These are phyloP conservation scores for Plodia interpunctella DNA, from an alignment of 1,140 invertebrate species.

Conservation along the genomic window DNA sequence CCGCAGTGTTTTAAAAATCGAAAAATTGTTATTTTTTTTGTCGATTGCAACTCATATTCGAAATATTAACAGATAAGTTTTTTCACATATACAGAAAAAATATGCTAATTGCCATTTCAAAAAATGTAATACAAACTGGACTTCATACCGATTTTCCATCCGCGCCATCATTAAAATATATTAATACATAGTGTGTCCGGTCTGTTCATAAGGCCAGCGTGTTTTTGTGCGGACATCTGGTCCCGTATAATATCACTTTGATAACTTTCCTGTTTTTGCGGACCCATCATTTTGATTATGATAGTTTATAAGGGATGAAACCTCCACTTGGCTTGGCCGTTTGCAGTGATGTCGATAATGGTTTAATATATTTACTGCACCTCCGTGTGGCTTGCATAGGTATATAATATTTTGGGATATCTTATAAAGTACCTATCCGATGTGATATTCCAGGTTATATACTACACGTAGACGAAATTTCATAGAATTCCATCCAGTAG, in stretches of 20 bases:
- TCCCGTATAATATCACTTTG: background rate
- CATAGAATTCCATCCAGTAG: no score
- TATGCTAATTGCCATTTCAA: background rate
- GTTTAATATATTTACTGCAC: no score
- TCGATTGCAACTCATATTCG: no score
- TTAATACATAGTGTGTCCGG: background rate
- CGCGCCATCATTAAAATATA: background rate
- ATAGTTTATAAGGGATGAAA: conserved; percentile 5
- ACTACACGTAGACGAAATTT: no score
- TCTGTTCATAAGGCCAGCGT: conserved; percentile 1
- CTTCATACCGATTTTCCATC: background rate
- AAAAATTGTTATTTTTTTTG: no score
- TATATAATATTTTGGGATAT: no score
- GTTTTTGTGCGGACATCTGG: background rate
- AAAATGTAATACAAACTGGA: background rate
- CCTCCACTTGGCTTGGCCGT: background rate
- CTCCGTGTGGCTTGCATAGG: no score
- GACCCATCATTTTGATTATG: conserved; percentile 1
- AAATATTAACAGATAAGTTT: no score
- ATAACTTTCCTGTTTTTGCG: conserved; percentile 5
- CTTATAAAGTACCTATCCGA: no score
- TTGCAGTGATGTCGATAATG: background rate
- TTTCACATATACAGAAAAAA: no score
- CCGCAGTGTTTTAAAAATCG: no score
- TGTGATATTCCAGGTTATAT: no score